These are phyloP conservation scores for Siniperca undulata DNA, from an alignment of 2,797 vertebrate species.

Conservation along the genomic window DNA sequence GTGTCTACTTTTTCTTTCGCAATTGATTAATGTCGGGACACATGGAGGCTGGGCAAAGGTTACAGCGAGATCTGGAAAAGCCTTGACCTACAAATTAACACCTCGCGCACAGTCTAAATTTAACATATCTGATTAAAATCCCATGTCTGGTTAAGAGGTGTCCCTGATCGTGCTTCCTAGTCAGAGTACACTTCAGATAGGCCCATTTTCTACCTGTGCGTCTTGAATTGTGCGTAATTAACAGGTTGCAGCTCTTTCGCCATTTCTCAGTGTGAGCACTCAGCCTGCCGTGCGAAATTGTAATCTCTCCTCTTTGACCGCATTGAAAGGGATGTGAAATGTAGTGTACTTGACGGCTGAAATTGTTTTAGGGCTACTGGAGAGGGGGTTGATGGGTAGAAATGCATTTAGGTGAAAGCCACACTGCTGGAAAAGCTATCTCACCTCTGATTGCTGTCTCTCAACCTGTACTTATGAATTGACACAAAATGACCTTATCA, in stretches of 20 bases:
- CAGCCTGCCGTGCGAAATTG: slow-evolving; percentile 67
- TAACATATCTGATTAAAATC: slow-evolving; percentile 82
- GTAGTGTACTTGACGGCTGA: slow-evolving; percentile 75
- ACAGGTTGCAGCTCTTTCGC: slow-evolving; percentile 69
- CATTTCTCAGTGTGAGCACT: slow-evolving; percentile 68
- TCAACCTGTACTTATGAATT: slow-evolving; percentile 77
- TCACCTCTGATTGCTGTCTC: slow-evolving; percentile 76
- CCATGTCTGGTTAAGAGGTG: slow-evolving; percentile 71
- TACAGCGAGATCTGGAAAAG: slow-evolving; percentile 71
- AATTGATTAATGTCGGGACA: slow-evolving; percentile 84
- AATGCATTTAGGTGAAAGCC: slow-evolving; percentile 79
- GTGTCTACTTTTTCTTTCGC: slow-evolving; percentile 65
- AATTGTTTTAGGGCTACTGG: slow-evolving; percentile 79
- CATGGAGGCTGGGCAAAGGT: slow-evolving; percentile 78
- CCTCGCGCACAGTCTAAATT: slow-evolving; percentile 69
- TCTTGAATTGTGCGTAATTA: slow-evolving; percentile 80
- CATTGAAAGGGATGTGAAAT: slow-evolving; percentile 75
- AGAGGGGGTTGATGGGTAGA: slow-evolving; percentile 72
- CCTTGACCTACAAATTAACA: slow-evolving; percentile 83
- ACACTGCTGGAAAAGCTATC: slow-evolving; percentile 71
- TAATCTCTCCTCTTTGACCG: slow-evolving; percentile 76
- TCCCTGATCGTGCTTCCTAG: slow-evolving; percentile 70
- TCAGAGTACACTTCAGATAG: slow-evolving; percentile 66
- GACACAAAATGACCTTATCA: slow-evolving; percentile 68
- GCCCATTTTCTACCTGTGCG: slow-evolving; percentile 65